phyloP scores from a whole-genome alignment of 2,888 invertebrate species.

The Andrena bucephala region DNA sequence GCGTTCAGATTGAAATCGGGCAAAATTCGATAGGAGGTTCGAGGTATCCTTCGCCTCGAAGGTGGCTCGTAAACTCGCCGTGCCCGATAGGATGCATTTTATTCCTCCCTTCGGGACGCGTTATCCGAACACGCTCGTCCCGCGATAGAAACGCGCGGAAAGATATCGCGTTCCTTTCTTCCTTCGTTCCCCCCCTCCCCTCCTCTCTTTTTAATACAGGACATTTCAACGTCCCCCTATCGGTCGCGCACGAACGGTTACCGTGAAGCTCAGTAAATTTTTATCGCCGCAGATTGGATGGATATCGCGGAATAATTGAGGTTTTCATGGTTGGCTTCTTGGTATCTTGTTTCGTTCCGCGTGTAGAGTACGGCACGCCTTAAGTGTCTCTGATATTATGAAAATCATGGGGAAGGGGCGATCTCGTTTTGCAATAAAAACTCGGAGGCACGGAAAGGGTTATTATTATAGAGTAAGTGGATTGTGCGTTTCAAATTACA shows the following conservation, averaged over 20 bases:
- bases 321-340: not conserved
- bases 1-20: slow-evolving; percentile 50
- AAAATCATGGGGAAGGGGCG: not conserved
- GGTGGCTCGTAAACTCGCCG: slow-evolving; percentile 46
- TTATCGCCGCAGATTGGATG: slow-evolving; percentile 3
- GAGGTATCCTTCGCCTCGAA: slow-evolving; percentile 32
- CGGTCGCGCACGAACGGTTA: slow-evolving; percentile 6
- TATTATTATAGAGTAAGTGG: no score
- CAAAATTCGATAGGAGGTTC: slow-evolving; percentile 47
- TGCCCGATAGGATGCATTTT: slow-evolving; percentile 41
- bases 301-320: slow-evolving; percentile 6
- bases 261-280: slow-evolving; percentile 8
- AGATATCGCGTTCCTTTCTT: slow-evolving; percentile 9
- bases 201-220: not conserved
- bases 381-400: not conserved
- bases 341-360: not conserved
- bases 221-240: slow-evolving; percentile 18
- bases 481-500: no score
- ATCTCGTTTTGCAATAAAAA: not conserved
- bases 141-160: slow-evolving; percentile 26
- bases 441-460: no score
- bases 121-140: slow-evolving; percentile 30
- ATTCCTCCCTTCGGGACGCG: slow-evolving; percentile 39
- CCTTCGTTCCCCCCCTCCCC: not conserved
- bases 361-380: not conserved